Conservation (phyloP, 2,113 vertebrate genomes). For the Upupa epops region DNA sequence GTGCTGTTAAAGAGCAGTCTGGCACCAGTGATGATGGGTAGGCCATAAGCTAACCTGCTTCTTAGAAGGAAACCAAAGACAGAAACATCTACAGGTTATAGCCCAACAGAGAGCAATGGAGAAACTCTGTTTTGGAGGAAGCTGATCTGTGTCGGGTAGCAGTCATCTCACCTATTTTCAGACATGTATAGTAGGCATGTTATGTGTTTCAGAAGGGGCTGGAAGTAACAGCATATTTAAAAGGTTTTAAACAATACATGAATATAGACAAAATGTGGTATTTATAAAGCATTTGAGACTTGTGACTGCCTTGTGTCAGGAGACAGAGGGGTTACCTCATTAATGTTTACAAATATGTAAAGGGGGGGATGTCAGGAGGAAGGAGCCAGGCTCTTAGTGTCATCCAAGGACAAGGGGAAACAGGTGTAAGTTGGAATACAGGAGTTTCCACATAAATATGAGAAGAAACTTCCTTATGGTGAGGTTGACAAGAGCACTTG, state of each 20-base stretch:
- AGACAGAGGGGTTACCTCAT: too few species aligned
- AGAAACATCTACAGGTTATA: neutral
- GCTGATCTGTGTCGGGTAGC: neutral
- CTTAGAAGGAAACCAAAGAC: neutral
- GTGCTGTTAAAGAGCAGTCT: neutral
- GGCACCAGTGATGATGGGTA: neutral
- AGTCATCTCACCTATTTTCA: neutral
- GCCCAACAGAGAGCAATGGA: neutral
- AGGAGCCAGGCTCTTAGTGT: too few species aligned
- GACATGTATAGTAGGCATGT: neutral
- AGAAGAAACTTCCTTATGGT: too few species aligned
- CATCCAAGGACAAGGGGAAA: too few species aligned
- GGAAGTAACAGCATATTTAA: neutral
- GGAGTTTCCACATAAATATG: too few species aligned
- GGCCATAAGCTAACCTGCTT: neutral
- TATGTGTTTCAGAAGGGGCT: neutral
- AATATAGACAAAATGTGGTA: neutral
- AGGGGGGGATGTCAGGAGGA: too few species aligned
- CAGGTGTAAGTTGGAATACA: too few species aligned
- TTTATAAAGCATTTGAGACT: neutral
- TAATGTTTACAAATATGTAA: too few species aligned
- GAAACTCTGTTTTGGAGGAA: neutral
- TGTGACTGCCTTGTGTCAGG: too few species aligned
- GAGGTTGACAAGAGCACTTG: too few species aligned
- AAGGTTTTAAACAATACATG: neutral